Percentiles rank a stretch among this genome's conserved stretches.
phyloP scores from a whole-genome alignment of 2,113 vertebrate species.

The Hiodon alosoides region DNA sequence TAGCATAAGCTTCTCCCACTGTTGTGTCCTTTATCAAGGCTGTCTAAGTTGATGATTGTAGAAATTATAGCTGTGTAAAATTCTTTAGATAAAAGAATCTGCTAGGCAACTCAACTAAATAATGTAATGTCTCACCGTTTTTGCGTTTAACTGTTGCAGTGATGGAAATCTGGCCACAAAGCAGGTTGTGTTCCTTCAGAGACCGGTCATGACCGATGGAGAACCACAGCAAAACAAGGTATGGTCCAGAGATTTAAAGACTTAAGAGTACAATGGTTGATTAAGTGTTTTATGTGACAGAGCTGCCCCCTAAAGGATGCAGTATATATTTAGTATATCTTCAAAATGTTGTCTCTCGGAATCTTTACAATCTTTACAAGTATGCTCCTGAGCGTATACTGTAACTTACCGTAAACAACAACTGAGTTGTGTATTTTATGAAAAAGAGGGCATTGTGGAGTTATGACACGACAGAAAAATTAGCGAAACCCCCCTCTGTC shows the following conservation, averaged over 20 bases:
- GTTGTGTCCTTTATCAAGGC: too few species aligned
- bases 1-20: too few species aligned
- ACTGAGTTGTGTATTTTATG: too few species aligned
- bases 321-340: too few species aligned
- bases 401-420: too few species aligned
- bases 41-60: too few species aligned
- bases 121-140: not conserved
- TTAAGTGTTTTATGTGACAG: not conserved
- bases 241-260: not conserved
- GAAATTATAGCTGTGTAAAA: too few species aligned
- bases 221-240: slow-evolving; percentile 50
- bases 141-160: slow-evolving; percentile 53
- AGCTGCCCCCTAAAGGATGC: too few species aligned
- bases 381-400: too few species aligned
- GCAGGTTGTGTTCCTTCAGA: slow-evolving; percentile 92
- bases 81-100: too few species aligned
- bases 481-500: not conserved
- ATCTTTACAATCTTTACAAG: too few species aligned
- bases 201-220: slow-evolving; percentile 64
- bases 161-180: slow-evolving; percentile 95
- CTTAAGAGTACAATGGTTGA: not conserved
- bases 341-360: too few species aligned
- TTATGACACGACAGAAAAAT: not conserved
- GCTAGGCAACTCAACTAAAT: not conserved
- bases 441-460: not conserved